Conservation (phyloP, 37 sponge, comb jelly and placozoan species). For the Spongilla lacustris region DNA sequence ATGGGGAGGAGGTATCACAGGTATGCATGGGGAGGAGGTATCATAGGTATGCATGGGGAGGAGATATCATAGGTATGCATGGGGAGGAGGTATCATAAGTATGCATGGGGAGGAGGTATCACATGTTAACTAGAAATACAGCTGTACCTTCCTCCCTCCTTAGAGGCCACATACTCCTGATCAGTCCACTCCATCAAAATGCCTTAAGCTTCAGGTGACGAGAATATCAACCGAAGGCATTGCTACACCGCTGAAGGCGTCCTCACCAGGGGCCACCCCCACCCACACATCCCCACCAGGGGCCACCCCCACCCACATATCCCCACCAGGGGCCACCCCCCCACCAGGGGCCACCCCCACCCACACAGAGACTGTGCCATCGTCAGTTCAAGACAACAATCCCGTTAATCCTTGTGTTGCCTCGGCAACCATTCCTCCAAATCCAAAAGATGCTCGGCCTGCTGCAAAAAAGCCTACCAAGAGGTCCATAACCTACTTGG, state of each 20-base stretch:
- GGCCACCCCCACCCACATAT: neutral
- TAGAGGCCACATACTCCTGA: neutral
- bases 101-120: too few relatives aligned
- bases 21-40: too few relatives aligned
- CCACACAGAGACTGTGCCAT: neutral
- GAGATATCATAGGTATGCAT: too few relatives aligned
- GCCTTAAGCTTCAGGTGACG: neutral
- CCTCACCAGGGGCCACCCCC: neutral
- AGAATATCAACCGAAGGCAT: neutral
- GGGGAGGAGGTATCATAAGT: too few relatives aligned
- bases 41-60: too few relatives aligned
- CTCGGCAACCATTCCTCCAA: neutral
- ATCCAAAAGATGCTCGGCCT: neutral
- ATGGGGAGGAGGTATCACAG: too few relatives aligned
- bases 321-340: neutral
- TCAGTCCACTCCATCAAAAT: neutral
- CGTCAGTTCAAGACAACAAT: neutral
- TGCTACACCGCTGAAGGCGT: neutral
- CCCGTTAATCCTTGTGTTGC: neutral
- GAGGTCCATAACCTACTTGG: constrained; percentile 18
- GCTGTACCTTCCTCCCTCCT: neutral
- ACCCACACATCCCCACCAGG: neutral
- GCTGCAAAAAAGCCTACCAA: neutral
- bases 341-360: neutral
- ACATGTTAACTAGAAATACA: too few relatives aligned